These are phyloP conservation scores for Tiphia femorata DNA, from an alignment of 2,888 invertebrate genomes.

Conservation along the genomic window DNA sequence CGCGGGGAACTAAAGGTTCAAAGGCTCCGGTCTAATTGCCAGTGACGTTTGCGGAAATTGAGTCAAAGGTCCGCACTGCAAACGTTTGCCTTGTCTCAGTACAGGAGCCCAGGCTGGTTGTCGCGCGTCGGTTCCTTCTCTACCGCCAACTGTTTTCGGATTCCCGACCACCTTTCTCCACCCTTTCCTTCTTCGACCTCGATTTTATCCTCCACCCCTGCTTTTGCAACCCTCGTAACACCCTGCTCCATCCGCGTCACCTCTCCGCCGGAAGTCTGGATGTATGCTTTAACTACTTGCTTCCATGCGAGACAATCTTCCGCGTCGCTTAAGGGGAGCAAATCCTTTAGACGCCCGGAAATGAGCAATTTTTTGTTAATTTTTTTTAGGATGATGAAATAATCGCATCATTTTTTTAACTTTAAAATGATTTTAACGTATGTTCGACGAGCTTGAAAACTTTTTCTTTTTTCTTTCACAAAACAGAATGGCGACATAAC, in stretches of 20 bases:
- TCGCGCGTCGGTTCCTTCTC: conserved; percentile 6
- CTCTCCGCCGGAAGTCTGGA: background rate
- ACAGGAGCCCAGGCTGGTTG: conserved; percentile 26
- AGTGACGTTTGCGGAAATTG: conserved; percentile 26
- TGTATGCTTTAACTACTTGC: background rate
- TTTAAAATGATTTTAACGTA: too few species aligned
- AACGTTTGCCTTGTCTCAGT: conserved; percentile 39
- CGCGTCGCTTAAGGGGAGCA: too few species aligned
- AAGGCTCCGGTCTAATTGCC: conserved; percentile 22
- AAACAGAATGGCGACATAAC: too few species aligned
- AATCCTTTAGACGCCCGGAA: too few species aligned
- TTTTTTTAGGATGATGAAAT: too few species aligned
- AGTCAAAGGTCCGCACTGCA: conserved; percentile 26
- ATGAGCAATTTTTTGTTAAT: too few species aligned
- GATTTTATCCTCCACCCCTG: too few species aligned
- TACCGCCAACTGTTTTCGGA: conserved; percentile 41
- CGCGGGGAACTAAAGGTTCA: conserved; percentile 5
- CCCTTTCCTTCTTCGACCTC: background rate
- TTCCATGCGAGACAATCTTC: too few species aligned
- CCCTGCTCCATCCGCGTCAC: background rate
- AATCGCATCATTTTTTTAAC: too few species aligned
- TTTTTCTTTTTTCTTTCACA: too few species aligned
- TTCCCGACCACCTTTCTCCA: conserved; percentile 17
- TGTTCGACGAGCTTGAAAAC: too few species aligned
- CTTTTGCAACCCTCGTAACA: too few species aligned